These are phyloP conservation scores for Cataglyphis rosenhaueri DNA, from an alignment of 2,888 invertebrate genomes.

Conservation along the genomic window DNA sequence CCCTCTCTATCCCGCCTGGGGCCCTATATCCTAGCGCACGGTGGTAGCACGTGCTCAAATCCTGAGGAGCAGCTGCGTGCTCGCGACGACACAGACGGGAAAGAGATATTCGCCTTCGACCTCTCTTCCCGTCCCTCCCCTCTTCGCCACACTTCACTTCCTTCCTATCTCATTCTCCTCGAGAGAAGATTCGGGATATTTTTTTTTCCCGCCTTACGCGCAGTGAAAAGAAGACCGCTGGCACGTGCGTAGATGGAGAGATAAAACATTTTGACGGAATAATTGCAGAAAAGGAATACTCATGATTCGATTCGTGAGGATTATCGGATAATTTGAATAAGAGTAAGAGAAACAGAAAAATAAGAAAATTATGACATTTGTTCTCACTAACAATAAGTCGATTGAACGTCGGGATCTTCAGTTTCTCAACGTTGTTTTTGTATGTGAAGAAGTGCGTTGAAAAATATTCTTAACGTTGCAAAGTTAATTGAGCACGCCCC, in stretches of 20 bases:
- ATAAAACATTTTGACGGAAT: conserved; percentile 8
- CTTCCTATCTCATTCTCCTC: conserved; percentile 56
- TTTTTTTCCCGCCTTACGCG: neutral
- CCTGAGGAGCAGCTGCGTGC: conserved; percentile 81
- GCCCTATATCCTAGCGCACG: conserved; percentile 64
- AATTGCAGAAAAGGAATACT: conserved; percentile 11
- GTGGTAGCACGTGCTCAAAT: conserved; percentile 84
- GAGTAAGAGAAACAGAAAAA: neutral
- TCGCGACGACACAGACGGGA: conserved; percentile 76
- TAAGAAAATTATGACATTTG: neutral
- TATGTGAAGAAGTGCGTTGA: conserved; percentile 10
- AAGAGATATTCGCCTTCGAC: conserved; percentile 82
- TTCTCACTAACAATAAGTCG: neutral
- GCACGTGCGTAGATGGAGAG: conserved; percentile 5
- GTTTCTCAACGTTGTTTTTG: neutral
- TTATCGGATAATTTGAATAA: neutral
- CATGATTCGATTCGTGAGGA: neutral
- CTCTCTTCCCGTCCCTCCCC: conserved; percentile 76
- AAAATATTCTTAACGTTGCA: conserved; percentile 6
- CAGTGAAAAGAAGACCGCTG: conserved; percentile 35
- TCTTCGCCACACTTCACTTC: conserved; percentile 62
- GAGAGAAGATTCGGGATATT: neutral
- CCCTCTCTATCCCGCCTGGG: conserved; percentile 38
- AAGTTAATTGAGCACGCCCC: conserved; percentile 26
- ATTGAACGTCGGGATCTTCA: conserved; percentile 11